Base-by-base conservation (phyloP, 2,113 vertebrate genomes). In the Numida meleagris region DNA sequence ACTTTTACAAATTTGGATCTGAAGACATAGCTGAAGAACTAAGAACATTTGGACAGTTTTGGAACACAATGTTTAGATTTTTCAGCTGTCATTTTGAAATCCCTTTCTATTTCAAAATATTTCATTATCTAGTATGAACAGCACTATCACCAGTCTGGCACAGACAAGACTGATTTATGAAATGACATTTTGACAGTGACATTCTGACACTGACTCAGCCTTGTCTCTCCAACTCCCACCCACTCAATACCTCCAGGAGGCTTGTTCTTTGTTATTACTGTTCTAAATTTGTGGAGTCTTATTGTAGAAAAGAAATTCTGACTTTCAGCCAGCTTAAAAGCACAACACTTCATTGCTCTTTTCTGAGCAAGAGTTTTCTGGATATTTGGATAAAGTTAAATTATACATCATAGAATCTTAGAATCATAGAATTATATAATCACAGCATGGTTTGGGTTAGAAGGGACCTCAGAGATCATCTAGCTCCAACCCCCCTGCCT, bases 41-140 rank as follows among this genome's bases (percentile, higher is more conserved):
- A 81, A 81, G 20, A 86, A 78, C 11, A 77, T 45, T 58, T 79
- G 45, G 36, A 15, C 4, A 73, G 82, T 82, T 89, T 73, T 85
- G 20, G 13, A 87, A 43, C 7, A 75, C 14, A 53, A 3, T 18
- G 10, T 57, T 92, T 75, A 81, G 27, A 65, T 51, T 63, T 82
- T 85, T 72, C 53, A 70, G 43, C 13, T 66, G 57, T 57, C 2
- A 43, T 74, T 96, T 34, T 83, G 45, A 90, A 95, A 66, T 45
- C 2, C 36, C 38, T 65, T 86, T 65, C 4, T 91, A 4, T 80
- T 92, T 88, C 17, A 79, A 96, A 90, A 43, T 12, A 34, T 90
- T 86, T 71, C 48, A n/a, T 79, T 84, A 42, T 23, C 34, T 82
- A 74, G 18, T 38, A 80, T 34, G 14, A 92, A 31, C 17, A 24